Percentiles rank a stretch among this genome's conserved stretches.
Conservation (phyloP, 35 echinoderm and acorn worm species). For the Hemicentrotus pulcherrimus region DNA sequence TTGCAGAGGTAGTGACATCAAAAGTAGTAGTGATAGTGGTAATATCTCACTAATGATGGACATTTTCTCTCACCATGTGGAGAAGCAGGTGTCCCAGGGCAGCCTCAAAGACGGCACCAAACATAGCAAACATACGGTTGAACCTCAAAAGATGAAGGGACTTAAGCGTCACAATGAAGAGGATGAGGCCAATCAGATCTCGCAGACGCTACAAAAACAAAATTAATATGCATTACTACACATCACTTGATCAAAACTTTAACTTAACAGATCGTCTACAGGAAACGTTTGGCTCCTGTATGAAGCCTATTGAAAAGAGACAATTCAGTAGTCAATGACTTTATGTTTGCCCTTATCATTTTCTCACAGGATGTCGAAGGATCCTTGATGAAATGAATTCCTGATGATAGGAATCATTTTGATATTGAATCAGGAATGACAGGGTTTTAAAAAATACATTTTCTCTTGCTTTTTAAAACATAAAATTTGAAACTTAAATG, state of each 20-base stretch:
- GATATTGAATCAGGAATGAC: not conserved
- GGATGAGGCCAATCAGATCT: conserved; percentile 73
- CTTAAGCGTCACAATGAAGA: conserved; percentile 81
- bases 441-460: not conserved
- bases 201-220: conserved; percentile 50
- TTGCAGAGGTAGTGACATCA: not conserved
- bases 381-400: not conserved
- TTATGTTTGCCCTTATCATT: not conserved
- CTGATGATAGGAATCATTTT: not conserved
- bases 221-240: not conserved
- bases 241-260: no score
- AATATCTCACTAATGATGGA: not conserved
- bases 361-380: not conserved
- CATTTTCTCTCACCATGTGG: not conserved
- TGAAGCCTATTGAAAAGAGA: no score
- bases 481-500: not conserved
- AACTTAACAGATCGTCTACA: no score
- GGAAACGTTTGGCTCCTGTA: no score
- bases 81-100: conserved; percentile 71
- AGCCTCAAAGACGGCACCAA: conserved; percentile 78
- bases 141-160: conserved; percentile 81
- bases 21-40: conserved; percentile 48
- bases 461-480: not conserved
- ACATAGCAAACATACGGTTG: conserved; percentile 80
- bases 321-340: no score